Conservation (phyloP, 2,113 vertebrate genomes). For the Crocuta crocuta region DNA sequence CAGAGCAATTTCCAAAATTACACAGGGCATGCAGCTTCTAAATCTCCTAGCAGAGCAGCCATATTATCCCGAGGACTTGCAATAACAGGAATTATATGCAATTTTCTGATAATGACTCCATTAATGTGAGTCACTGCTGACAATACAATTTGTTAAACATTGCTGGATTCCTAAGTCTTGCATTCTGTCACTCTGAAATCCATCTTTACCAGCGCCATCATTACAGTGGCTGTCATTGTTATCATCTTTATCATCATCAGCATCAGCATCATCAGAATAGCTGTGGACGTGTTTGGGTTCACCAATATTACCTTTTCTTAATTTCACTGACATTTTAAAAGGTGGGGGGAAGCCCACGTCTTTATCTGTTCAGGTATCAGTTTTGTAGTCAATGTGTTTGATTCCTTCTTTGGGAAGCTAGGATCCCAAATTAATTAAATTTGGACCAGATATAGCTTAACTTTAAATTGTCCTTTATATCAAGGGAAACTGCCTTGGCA, state of each 20-base stretch:
- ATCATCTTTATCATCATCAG: neutral
- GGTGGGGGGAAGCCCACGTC: neutral
- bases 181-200: conserved; percentile 49
- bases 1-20: conserved; percentile 78
- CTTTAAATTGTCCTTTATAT: conserved; percentile 68
- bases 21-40: conserved; percentile 70
- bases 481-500: conserved; percentile 32
- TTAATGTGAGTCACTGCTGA: conserved; percentile 81
- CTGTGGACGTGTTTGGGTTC: neutral
- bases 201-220: neutral
- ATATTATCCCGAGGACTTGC: conserved; percentile 78
- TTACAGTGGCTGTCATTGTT: neutral
- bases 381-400: conserved; percentile 57
- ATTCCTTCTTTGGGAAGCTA: conserved; percentile 58
- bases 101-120: conserved; percentile 83
- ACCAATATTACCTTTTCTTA: neutral
- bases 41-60: conserved; percentile 74
- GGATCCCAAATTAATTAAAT: conserved; percentile 71
- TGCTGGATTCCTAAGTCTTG: conserved; percentile 50
- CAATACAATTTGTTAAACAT: conserved; percentile 81
- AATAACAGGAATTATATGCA: conserved; percentile 80
- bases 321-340: neutral
- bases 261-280: neutral
- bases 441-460: conserved; percentile 29
- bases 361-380: neutral